phyloP scores from a whole-genome alignment of 2,888 invertebrate genomes.

The Rosalia funebris region DNA sequence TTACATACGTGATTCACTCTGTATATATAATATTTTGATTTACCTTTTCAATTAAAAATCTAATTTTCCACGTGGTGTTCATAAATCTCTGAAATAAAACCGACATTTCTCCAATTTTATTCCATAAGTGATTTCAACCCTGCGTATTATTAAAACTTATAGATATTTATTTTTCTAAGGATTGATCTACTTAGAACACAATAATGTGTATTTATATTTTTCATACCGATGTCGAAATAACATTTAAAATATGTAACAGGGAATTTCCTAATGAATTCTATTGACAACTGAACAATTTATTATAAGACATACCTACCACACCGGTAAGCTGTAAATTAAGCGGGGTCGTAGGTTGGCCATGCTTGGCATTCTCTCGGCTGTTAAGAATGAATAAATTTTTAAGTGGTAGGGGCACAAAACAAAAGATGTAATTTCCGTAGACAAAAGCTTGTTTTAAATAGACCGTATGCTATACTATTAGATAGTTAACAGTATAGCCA shows the following conservation, averaged over 20 bases:
- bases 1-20: no score
- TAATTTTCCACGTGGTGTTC: no score
- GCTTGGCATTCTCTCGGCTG: slow-evolving; percentile 7
- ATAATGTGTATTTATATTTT: not conserved
- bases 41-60: no score
- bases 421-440: slow-evolving; percentile 23
- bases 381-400: slow-evolving; percentile 10
- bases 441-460: slow-evolving; percentile 19
- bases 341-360: slow-evolving; percentile 21
- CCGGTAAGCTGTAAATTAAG: slow-evolving; percentile 12
- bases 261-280: not conserved
- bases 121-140: no score
- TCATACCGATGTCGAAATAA: not conserved
- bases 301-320: slow-evolving; percentile 7
- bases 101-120: no score
- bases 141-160: no score
- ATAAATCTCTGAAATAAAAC: no score
- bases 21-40: no score
- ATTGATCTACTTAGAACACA: no score
- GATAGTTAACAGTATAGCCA: slow-evolving; percentile 18
- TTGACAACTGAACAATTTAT: slow-evolving; percentile 4
- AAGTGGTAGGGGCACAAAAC: slow-evolving; percentile 6
- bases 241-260: not conserved
- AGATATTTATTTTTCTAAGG: no score
- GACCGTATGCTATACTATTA: slow-evolving; percentile 15